Evolutionary conservation across 1,140 invertebrate species (phyloP).

Genomic region (Octopus sinensis): DNA sequence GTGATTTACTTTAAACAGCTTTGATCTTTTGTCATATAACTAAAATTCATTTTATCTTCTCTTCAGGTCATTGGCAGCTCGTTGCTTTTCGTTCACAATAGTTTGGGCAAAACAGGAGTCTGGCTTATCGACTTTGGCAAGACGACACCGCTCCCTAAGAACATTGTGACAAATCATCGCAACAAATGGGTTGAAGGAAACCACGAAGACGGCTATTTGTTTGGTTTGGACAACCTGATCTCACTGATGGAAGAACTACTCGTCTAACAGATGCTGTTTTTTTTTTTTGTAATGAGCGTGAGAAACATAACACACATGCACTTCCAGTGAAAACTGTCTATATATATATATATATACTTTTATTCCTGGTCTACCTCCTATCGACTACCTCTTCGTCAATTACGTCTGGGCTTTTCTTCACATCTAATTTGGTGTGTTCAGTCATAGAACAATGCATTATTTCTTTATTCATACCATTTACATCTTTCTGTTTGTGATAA

Average conservation of each 20-base stretch:
- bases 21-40: not conserved
- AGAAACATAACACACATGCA: too few relatives aligned
- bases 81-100: slow-evolving; percentile 91
- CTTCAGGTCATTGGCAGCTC: slow-evolving; percentile 90
- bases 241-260: slow-evolving; percentile 67
- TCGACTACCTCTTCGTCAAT: too few relatives aligned
- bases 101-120: slow-evolving; percentile 73
- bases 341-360: too few relatives aligned
- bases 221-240: slow-evolving; percentile 90
- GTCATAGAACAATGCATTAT: too few relatives aligned
- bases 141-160: slow-evolving; percentile 76
- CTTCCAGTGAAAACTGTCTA: too few relatives aligned
- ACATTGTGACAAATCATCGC: slow-evolving; percentile 75
- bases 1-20: too few relatives aligned
- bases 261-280: not conserved
- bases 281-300: too few relatives aligned
- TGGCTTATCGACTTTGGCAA: slow-evolving; percentile 99
- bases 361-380: too few relatives aligned
- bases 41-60: slow-evolving; percentile 21
- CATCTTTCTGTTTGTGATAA: too few relatives aligned
- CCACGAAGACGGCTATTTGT: slow-evolving; percentile 95
- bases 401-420: too few relatives aligned
- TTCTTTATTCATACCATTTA: too few relatives aligned
- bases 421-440: too few relatives aligned
- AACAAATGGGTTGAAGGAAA: slow-evolving; percentile 91